Percentiles rank a stretch among this genome's conserved stretches.
Evolutionary conservation across 2,113 vertebrate species (phyloP).

Genomic region (Tor tambroides): DNA sequence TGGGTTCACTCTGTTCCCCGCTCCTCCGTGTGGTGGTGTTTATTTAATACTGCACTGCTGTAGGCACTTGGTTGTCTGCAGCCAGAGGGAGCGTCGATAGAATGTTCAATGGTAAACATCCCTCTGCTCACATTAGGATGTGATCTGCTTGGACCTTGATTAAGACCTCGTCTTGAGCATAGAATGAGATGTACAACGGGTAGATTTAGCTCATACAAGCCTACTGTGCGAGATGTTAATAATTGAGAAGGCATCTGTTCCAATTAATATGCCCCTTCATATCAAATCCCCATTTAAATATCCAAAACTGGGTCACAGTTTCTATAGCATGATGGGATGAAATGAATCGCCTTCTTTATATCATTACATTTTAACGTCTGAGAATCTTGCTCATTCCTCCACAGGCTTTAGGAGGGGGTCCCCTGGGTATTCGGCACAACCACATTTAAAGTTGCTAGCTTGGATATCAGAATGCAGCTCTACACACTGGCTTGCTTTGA

Average conservation of each 20-base stretch:
- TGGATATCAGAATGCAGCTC: constrained; percentile 39
- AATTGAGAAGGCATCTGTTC: constrained; percentile 86
- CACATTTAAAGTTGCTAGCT: not conserved
- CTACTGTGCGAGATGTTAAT: constrained; percentile 80
- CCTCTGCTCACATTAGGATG: not conserved
- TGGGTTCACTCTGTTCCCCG: not conserved
- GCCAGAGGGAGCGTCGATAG: not conserved
- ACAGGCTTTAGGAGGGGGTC: not conserved
- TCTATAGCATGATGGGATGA: constrained; percentile 57
- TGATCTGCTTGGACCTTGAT: constrained; percentile 29
- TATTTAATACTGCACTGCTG: constrained; percentile 10
- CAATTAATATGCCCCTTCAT: constrained; percentile 84
- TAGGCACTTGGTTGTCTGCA: not conserved
- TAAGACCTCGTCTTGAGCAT: constrained; percentile 40
- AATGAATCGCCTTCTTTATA: constrained; percentile 61
- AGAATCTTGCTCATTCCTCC: constrained; percentile 26
- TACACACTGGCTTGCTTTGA: constrained; percentile 4
- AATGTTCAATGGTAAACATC: not conserved
- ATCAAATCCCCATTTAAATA: constrained; percentile 84
- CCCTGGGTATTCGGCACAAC: constrained; percentile 26
- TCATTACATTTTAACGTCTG: constrained; percentile 53
- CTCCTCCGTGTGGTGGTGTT: not conserved
- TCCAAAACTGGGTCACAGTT: constrained; percentile 81
- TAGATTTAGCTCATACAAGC: constrained; percentile 78
- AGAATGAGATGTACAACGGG: constrained; percentile 55